Percentiles rank a stretch among this genome's conserved stretches.
Conservation (phyloP, 2,888 invertebrate genomes). For the Willowsia nigromaculata region DNA sequence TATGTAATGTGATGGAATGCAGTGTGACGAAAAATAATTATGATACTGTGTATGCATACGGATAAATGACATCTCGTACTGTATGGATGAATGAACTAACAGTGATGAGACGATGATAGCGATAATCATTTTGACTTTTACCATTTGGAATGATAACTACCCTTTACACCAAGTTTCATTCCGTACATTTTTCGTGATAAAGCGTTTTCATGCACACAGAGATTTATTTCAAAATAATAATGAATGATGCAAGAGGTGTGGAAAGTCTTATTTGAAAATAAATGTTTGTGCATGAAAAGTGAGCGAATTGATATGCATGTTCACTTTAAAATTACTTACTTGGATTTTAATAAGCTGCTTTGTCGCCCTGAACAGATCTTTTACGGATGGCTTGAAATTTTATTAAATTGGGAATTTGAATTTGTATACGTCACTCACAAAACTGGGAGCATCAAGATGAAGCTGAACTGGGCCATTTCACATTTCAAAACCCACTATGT, state of each 20-base stretch:
- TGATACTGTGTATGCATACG: not conserved
- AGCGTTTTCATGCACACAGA: not conserved
- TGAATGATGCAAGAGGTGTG: not conserved
- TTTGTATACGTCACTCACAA: not conserved
- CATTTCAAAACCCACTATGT: too few species aligned
- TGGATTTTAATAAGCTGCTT: too few species aligned
- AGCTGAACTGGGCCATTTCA: not conserved
- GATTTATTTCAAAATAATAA: not conserved
- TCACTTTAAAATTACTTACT: too few species aligned
- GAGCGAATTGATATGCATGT: not conserved
- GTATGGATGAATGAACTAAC: not conserved
- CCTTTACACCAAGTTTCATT: not conserved
- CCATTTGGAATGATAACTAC: not conserved
- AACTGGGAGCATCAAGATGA: not conserved
- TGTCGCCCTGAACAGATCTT: not conserved
- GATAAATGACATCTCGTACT: not conserved
- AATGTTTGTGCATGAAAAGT: not conserved
- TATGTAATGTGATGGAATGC: slow-evolving; percentile 37
- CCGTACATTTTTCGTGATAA: not conserved
- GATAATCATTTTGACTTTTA: not conserved
- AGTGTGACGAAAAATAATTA: slow-evolving; percentile 36
- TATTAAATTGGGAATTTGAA: not conserved
- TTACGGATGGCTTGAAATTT: not conserved
- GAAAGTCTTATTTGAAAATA: not conserved
- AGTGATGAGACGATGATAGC: not conserved